Base-by-base conservation (phyloP, 2,797 vertebrate species). In the Falco naumanni region DNA sequence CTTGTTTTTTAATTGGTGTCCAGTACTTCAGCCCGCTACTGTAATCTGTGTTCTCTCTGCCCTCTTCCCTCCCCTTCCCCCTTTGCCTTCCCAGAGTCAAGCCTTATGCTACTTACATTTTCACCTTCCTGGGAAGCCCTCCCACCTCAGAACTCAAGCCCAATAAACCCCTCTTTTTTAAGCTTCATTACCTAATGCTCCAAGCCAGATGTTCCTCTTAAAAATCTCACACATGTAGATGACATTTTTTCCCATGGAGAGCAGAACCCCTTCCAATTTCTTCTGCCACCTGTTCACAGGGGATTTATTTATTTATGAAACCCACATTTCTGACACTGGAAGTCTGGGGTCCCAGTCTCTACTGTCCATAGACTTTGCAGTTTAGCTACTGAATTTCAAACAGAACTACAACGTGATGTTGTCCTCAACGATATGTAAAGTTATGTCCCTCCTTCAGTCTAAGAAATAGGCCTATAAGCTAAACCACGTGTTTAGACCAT, bases 151-250 rank as follows among this genome's bases (percentile, higher is more conserved):
- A 84, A 69, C 33, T 92, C 34, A 39, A 63, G 33, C 22, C 26
- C 3, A 81, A 9, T 48, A 74, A 39, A 41, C 41, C 50, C 22
- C 26, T 31, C 13, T 4, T 66, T 71, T 76, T 68, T 57, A 87
- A 88, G 26, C 51, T 84, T 90, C n/a, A 41, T 95, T 85, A 48
- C 37, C 21, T 95, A 90, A 80, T 92, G 41, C 7, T 85, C 61
- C 8, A 45, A 69, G 43, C 28, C 25, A 69, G 39, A 43, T 68
- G 13, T 51, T 72, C 25, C 20, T 70, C 39, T 76, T 85, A 68
- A 90, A 88, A 77, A 22, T 22, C 41, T 84, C 9, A 19, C 0
- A 1, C 15, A 6, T 3, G 0, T 7, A 83, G 64, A 69, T 37
- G 16, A 17, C 34, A 77, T 77, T 24, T 94, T 70, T 75, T 89